A percentile compares a stretch with the other conserved stretches of the same genome.
Conservation (phyloP, 2,113 vertebrate genomes). For the Platanista minor region DNA sequence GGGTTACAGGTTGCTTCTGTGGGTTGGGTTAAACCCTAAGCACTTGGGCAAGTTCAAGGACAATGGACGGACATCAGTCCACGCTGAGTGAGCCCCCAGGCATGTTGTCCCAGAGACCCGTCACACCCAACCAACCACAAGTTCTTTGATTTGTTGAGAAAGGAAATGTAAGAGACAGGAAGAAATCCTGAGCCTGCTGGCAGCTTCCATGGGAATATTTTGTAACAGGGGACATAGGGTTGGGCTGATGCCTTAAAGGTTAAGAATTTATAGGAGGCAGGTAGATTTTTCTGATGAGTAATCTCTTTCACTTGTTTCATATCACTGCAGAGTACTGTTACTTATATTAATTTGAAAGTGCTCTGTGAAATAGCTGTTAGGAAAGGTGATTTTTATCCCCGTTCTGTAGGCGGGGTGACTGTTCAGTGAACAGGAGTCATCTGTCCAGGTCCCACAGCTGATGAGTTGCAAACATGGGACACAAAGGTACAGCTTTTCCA, state of each 20-base stretch:
- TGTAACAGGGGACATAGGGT: background rate
- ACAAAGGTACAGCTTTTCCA: background rate
- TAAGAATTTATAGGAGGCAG: background rate
- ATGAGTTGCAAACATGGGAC: background rate
- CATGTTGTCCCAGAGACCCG: rapidly evolving
- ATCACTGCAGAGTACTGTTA: background rate
- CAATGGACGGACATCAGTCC: background rate
- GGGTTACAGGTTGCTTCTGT: background rate
- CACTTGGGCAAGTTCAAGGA: background rate
- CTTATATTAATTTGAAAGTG: background rate
- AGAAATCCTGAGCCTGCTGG: background rate
- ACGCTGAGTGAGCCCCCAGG: background rate
- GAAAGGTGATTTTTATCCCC: background rate
- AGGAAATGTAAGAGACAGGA: background rate
- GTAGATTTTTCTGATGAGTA: background rate
- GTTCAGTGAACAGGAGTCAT: background rate
- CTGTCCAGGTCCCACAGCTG: background rate
- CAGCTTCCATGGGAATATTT: background rate
- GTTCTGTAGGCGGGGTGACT: background rate
- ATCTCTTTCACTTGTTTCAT: background rate
- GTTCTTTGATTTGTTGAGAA: background rate
- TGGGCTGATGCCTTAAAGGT: background rate
- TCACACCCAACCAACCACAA: background rate
- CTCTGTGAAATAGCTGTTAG: background rate
- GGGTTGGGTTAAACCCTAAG: background rate